Percentiles rank a stretch among this genome's conserved stretches.
phyloP scores from a whole-genome alignment of 92 coral and sea anemone species.

The Metridium senile region DNA sequence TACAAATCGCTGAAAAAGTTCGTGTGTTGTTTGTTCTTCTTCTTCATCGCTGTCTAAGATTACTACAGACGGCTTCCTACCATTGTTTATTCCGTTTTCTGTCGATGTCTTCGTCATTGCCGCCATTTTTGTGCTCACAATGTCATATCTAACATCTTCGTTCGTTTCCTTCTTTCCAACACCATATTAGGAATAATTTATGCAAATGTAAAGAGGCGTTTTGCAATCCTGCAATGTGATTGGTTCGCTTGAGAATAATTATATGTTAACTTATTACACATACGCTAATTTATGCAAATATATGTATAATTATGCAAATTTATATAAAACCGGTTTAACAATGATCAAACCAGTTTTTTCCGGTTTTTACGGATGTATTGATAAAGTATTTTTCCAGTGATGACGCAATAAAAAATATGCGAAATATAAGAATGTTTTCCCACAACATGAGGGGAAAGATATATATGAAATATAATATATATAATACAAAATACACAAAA shows the following conservation, averaged over 20 bases:
- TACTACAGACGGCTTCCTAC: slow-evolving; percentile 30
- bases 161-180: background rate
- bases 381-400: background rate
- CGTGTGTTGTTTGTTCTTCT: slow-evolving; percentile 57
- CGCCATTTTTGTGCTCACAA: slow-evolving; percentile 75
- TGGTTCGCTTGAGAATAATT: background rate
- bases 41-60: slow-evolving; percentile 88
- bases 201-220: slow-evolving; percentile 20
- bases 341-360: background rate
- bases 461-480: too few species aligned
- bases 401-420: too few species aligned
- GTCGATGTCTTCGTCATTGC: slow-evolving; percentile 23
- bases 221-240: background rate
- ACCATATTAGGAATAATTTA: slow-evolving; percentile 69
- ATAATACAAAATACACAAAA: too few species aligned
- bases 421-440: too few species aligned
- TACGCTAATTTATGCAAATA: slow-evolving; percentile 41
- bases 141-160: background rate
- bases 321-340: slow-evolving; percentile 7
- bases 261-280: slow-evolving; percentile 2
- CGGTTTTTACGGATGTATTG: too few species aligned
- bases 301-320: slow-evolving; percentile 22
- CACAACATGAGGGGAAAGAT: too few species aligned
- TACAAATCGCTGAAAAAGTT: slow-evolving; percentile 62
- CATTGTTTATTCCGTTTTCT: slow-evolving; percentile 3